Conservation (phyloP, 2,888 invertebrate genomes). For the Diadegma fenestrale region DNA sequence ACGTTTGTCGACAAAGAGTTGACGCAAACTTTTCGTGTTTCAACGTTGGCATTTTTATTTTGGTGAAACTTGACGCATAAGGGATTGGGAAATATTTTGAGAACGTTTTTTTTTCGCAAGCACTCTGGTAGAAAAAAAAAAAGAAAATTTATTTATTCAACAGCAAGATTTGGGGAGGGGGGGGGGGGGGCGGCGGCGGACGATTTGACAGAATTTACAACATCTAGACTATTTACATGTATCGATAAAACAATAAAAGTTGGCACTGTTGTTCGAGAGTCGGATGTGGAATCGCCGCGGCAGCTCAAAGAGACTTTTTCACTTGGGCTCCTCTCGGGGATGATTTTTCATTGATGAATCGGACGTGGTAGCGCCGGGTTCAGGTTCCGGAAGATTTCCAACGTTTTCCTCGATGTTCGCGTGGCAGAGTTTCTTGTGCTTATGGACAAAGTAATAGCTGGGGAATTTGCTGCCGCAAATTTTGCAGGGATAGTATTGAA, state of each 20-base stretch:
- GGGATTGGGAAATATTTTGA: not conserved
- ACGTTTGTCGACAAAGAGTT: not conserved
- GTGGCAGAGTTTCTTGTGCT: slow-evolving; percentile 95
- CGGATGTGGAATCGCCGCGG: not conserved
- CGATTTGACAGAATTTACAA: slow-evolving; percentile 13
- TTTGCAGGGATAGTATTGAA: slow-evolving; percentile 97
- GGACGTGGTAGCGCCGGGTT: slow-evolving; percentile 41
- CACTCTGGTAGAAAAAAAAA: not conserved
- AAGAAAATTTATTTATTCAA: slow-evolving; percentile 7
- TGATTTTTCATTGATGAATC: slow-evolving; percentile 50
- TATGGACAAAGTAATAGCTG: slow-evolving; percentile 97
- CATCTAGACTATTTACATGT: not conserved
- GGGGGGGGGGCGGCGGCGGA: not conserved
- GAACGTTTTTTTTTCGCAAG: not conserved
- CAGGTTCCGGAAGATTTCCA: slow-evolving; percentile 51
- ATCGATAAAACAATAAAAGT: not conserved
- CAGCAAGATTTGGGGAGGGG: not conserved
- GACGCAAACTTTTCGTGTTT: not conserved
- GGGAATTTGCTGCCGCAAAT: slow-evolving; percentile 97
- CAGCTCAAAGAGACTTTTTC: not conserved
- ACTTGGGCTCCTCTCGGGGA: not conserved
- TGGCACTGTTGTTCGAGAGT: not conserved
- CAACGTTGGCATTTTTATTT: not conserved
- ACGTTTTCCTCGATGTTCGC: slow-evolving; percentile 85
- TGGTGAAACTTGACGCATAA: not conserved